These are phyloP conservation scores for Masnerella sp. DNA, from an alignment of 2,888 invertebrate genomes.

Conservation along the genomic window DNA sequence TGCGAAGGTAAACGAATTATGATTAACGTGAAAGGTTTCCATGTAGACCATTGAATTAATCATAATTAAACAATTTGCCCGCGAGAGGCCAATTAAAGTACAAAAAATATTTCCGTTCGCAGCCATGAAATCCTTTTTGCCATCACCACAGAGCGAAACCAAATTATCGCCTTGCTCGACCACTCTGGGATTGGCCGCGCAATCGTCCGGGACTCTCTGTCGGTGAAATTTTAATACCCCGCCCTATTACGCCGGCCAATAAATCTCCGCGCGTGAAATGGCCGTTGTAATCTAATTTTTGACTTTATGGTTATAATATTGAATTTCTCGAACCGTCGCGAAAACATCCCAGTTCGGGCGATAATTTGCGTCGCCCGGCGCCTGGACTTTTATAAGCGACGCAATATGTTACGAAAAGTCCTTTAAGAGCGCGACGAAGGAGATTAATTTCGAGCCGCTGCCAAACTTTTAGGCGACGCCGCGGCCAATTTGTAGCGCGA, in stretches of 20 bases:
- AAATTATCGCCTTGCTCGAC: too few relatives aligned
- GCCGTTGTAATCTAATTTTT: constrained; percentile 53
- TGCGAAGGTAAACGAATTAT: too few relatives aligned
- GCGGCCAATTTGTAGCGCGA: constrained; percentile 58
- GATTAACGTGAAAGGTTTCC: too few relatives aligned
- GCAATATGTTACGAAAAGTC: constrained; percentile 58
- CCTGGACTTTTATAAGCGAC: constrained; percentile 53
- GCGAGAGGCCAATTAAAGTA: too few relatives aligned
- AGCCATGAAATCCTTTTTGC: too few relatives aligned
- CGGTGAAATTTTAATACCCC: constrained; percentile 42
- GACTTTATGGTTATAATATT: constrained; percentile 51
- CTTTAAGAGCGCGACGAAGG: constrained; percentile 57
- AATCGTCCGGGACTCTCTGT: constrained; percentile 9
- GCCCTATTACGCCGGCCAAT: constrained; percentile 40
- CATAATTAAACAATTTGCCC: too few relatives aligned
- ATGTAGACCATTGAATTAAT: too few relatives aligned
- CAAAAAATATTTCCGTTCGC: too few relatives aligned
- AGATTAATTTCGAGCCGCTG: constrained; percentile 62
- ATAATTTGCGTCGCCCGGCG: constrained; percentile 52
- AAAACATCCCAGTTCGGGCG: constrained; percentile 16
- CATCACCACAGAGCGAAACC: too few relatives aligned
- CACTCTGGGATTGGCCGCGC: too few relatives aligned
- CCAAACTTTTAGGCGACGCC: constrained; percentile 59
- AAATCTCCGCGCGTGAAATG: constrained; percentile 52
- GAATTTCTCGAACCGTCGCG: constrained; percentile 31